phyloP scores from a whole-genome alignment of 2,888 invertebrate genomes.

The Oithona nana region DNA sequence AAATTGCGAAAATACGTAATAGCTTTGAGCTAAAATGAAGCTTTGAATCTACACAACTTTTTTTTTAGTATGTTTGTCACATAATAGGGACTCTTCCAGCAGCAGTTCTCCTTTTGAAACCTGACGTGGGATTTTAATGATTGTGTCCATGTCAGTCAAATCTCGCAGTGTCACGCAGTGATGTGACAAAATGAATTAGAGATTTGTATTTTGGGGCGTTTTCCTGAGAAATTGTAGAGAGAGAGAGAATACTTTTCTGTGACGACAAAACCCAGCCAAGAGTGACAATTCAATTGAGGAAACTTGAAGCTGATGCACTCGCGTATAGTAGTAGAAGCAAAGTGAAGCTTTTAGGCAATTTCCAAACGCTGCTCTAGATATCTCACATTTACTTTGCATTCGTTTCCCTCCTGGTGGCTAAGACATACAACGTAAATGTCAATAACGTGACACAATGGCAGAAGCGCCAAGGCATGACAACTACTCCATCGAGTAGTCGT shows the following conservation, averaged over 20 bases:
- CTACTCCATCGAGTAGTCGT: too few relatives aligned
- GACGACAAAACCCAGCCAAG: background rate
- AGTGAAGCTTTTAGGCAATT: background rate
- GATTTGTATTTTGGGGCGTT: background rate
- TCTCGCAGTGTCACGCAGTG: background rate
- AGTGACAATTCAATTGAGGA: background rate
- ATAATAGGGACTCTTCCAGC: too few relatives aligned
- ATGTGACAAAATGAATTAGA: background rate
- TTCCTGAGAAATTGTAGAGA: background rate
- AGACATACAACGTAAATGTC: too few relatives aligned
- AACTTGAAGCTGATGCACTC: too few relatives aligned
- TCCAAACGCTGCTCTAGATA: background rate
- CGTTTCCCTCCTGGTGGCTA: too few relatives aligned
- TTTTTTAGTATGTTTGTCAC: too few relatives aligned
- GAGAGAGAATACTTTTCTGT: background rate
- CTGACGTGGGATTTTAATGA: background rate
- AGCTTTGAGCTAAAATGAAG: too few relatives aligned
- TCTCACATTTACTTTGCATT: too few relatives aligned
- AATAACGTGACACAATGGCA: too few relatives aligned
- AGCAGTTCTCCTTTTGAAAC: background rate
- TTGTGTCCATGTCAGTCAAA: background rate
- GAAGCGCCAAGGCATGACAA: too few relatives aligned
- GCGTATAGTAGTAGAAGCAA: background rate
- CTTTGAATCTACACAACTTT: too few relatives aligned
- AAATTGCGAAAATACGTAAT: too few relatives aligned